Percentiles rank a stretch among this genome's conserved stretches.
Evolutionary conservation across 2,113 vertebrate species (phyloP).

Genomic region (Pardalotus punctatus): DNA sequence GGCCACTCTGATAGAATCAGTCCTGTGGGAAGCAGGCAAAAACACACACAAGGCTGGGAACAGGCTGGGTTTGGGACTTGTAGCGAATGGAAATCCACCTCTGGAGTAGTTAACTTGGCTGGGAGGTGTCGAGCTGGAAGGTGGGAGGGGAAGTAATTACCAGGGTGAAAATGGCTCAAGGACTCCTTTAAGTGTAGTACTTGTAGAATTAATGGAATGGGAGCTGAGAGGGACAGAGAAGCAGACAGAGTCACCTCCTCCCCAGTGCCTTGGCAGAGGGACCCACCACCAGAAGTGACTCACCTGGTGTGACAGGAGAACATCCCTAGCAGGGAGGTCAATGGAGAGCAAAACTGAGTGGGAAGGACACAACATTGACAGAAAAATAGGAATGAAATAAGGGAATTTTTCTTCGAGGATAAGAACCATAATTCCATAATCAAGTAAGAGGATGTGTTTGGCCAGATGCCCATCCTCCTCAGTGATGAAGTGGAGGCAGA

Average conservation of each 20-base stretch:
- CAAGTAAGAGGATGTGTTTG: background rate
- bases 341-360: background rate
- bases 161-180: background rate
- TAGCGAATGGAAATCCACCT: background rate
- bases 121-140: background rate
- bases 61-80: background rate
- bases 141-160: background rate
- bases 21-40: background rate
- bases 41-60: background rate
- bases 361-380: background rate
- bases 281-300: background rate
- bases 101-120: background rate
- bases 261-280: background rate
- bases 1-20: background rate
- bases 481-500: background rate
- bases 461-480: background rate
- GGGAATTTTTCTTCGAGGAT: background rate
- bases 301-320: background rate
- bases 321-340: background rate
- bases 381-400: background rate
- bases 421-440: background rate
- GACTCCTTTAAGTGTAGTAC: background rate
- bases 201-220: background rate
- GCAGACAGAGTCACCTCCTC: background rate
- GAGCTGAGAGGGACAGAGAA: background rate